Evolutionary conservation across 2,888 invertebrate species (phyloP).

Genomic region (Alviniconcha strummeri): DNA sequence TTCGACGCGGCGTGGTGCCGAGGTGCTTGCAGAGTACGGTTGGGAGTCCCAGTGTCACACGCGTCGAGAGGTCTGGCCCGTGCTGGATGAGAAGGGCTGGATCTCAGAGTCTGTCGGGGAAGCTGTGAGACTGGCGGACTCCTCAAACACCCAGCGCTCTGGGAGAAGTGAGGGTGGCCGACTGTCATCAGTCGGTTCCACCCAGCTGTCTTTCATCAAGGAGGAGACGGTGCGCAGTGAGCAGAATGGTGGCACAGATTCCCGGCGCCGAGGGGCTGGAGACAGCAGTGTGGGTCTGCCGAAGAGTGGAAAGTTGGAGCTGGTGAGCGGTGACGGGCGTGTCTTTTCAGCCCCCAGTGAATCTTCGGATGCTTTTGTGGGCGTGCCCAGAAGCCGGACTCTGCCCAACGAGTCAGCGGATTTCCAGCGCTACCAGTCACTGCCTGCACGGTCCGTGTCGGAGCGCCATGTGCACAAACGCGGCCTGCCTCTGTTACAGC

Average conservation of each 20-base stretch:
- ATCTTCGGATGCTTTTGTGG: not conserved
- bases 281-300: not conserved
- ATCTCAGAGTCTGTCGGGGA: slow-evolving; percentile 35
- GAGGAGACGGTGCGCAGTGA: slow-evolving; percentile 48
- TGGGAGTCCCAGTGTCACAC: slow-evolving; percentile 83
- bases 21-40: slow-evolving; percentile 83
- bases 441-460: slow-evolving; percentile 43
- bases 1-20: slow-evolving; percentile 88
- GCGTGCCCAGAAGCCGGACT: slow-evolving; percentile 49
- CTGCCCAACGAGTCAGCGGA: slow-evolving; percentile 48
- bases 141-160: slow-evolving; percentile 20
- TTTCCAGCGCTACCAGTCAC: slow-evolving; percentile 44
- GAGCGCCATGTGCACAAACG: slow-evolving; percentile 32
- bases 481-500: not conserved
- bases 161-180: slow-evolving; percentile 23
- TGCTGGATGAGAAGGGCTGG: slow-evolving; percentile 54
- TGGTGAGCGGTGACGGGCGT: not conserved
- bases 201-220: slow-evolving; percentile 56
- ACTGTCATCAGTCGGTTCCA: slow-evolving; percentile 30
- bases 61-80: slow-evolving; percentile 75
- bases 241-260: slow-evolving; percentile 12
- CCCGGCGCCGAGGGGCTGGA: not conserved
- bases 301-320: not conserved
- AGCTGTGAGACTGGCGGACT: slow-evolving; percentile 32
- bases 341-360: slow-evolving; percentile 1